Percentiles rank a stretch among this genome's conserved stretches.
These are phyloP conservation scores for Gorsachius goisagi DNA, from an alignment of 2,113 vertebrate species.

Conservation along the genomic window DNA sequence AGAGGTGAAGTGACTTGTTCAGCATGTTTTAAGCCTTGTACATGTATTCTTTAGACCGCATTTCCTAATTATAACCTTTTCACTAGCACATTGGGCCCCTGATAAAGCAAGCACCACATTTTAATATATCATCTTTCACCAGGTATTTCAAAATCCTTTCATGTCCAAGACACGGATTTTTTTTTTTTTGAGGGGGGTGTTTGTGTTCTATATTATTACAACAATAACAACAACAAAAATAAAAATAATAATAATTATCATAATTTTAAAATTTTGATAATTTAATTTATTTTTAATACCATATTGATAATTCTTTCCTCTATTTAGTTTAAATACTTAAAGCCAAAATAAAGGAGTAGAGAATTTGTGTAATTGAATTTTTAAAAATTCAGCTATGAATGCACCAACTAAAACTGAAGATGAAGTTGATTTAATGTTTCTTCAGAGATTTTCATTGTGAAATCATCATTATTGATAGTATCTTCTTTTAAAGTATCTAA, in stretches of 20 bases:
- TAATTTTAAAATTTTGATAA: no score
- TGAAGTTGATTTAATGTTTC: background rate
- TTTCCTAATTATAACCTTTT: background rate
- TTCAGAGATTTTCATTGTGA: background rate
- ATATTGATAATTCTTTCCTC: background rate
- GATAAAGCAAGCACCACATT: background rate
- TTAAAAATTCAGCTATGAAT: background rate
- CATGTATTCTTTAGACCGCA: background rate
- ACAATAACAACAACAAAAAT: background rate
- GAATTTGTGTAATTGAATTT: background rate
- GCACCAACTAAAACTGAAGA: background rate
- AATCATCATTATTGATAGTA: background rate
- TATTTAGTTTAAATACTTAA: background rate
- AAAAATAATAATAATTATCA: no score
- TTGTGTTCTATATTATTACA: background rate
- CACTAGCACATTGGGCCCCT: background rate
- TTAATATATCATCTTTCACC: background rate
- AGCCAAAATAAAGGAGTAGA: background rate
- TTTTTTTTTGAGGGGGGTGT: background rate
- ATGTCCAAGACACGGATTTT: accelerated
- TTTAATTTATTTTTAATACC: background rate
- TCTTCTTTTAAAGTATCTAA: background rate
- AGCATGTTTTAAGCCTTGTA: background rate
- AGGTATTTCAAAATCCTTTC: background rate
- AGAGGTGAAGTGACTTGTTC: background rate